Evolutionary conservation across 2,797 vertebrate genomes (phyloP), one percentile per base, ranked within the genome.

Genomic region (Labeo calbasu): DNA sequence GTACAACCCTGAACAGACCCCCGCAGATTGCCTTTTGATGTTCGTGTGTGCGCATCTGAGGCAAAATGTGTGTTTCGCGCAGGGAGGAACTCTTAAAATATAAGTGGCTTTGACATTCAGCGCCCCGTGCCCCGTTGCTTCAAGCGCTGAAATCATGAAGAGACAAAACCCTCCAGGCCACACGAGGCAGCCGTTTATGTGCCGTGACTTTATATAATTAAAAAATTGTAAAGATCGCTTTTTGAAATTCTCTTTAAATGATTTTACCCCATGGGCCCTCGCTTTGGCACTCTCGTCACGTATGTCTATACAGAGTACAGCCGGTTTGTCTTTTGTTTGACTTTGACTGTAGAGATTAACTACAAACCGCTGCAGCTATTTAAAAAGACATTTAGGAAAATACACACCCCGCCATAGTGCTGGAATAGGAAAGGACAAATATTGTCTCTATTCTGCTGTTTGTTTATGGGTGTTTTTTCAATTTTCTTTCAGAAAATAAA

Each of bases 311-410:
- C 71, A 77, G 84, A 84, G 84, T 84, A 73, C 69, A 82, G 79
- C 69, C 76, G 8, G 77, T 93, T 93, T 92, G 94, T 92, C 93
- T 94, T 95, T 92, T 91, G 92, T 93, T 95, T 93, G 93, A 95
- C 94, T 95, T 95, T 94, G 93, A 93, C 89, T 91, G 88, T 86
- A 83, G 90, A 92, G 92, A 91, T 80, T 65, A 87, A 79, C 85
- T 78, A 79, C 70, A 63, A 77, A 83, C 80, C 61, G 79, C 81
- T 63, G 72, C 25, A 48, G 77, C 73, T 71, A 72, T 83, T 83
- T 85, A 83, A 85, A 76, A 82, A 59, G 84, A 79, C 59, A 79
- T 79, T 83, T 86, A 76, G 71, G 87, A 88, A 92, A 92, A 91
- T 91, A 89, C 89, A 81, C 80, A 82, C 84, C 40, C 48, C 0